These are phyloP conservation scores for Brachionus plicatilis DNA, from an alignment of 1,140 invertebrate species.

Conservation along the genomic window DNA sequence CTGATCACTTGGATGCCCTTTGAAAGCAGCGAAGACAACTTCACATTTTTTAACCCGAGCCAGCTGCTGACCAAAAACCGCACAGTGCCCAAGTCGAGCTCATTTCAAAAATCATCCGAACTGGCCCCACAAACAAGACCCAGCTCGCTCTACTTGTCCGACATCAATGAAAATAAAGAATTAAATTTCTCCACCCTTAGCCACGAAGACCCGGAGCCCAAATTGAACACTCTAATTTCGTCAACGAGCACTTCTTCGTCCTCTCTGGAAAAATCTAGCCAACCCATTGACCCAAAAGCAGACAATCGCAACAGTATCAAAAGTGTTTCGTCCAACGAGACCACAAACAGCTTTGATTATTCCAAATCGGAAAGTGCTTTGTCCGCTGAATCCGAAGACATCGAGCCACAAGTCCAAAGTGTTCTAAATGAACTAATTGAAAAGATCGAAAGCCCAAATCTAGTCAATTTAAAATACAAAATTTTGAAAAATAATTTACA, in stretches of 20 bases:
- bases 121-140: neutral
- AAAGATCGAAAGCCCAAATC: neutral
- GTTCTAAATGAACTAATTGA: neutral
- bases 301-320: neutral
- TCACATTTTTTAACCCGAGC: neutral
- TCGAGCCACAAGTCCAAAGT: neutral
- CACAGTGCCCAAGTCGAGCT: neutral
- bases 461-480: neutral
- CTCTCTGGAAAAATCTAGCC: neutral
- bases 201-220: neutral
- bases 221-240: neutral
- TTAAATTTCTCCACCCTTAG: neutral
- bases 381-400: neutral
- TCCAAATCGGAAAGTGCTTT: neutral
- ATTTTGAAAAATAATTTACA: neutral
- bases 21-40: constrained; percentile 25
- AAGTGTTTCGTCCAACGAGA: neutral
- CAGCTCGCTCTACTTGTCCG: neutral
- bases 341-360: constrained; percentile 6
- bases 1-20: constrained; percentile 62
- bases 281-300: neutral
- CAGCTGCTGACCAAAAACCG: neutral
- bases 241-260: constrained; percentile 4
- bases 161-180: neutral
- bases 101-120: neutral